These are phyloP conservation scores for Semnopithecus entellus DNA, from an alignment of 2,113 vertebrate genomes.

Conservation along the genomic window DNA sequence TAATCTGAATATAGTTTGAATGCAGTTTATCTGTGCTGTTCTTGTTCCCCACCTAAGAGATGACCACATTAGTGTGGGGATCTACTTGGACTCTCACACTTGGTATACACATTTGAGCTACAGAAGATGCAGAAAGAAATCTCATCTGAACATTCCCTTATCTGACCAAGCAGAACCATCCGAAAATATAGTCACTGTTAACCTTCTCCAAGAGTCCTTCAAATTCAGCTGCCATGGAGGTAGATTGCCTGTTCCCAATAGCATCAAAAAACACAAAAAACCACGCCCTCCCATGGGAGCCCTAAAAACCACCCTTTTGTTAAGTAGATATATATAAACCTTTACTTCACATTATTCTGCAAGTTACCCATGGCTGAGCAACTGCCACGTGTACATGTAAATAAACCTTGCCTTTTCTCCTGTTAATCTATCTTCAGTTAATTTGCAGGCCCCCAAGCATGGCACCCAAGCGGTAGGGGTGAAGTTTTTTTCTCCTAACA, in stretches of 20 bases:
- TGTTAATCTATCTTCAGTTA: neutral
- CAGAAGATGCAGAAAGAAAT: neutral
- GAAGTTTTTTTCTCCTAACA: neutral
- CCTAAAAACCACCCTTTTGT: neutral
- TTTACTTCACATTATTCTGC: neutral
- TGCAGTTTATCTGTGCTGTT: neutral
- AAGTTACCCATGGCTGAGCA: neutral
- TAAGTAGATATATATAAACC: neutral
- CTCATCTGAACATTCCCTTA: neutral
- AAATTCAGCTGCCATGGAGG: neutral
- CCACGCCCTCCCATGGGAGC: neutral
- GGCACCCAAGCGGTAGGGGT: neutral
- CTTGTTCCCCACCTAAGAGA: neutral
- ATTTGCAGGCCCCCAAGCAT: neutral
- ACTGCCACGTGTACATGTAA: neutral
- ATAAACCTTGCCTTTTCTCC: neutral
- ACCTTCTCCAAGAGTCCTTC: neutral
- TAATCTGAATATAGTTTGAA: neutral
- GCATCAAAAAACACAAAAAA: neutral
- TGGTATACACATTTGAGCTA: neutral
- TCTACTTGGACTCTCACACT: no score
- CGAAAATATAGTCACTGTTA: neutral
- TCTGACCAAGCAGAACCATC: neutral
- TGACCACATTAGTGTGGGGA: neutral
- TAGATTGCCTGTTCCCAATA: neutral